Conservation (phyloP, 2,888 invertebrate genomes). For the Ormyrus rosae region DNA sequence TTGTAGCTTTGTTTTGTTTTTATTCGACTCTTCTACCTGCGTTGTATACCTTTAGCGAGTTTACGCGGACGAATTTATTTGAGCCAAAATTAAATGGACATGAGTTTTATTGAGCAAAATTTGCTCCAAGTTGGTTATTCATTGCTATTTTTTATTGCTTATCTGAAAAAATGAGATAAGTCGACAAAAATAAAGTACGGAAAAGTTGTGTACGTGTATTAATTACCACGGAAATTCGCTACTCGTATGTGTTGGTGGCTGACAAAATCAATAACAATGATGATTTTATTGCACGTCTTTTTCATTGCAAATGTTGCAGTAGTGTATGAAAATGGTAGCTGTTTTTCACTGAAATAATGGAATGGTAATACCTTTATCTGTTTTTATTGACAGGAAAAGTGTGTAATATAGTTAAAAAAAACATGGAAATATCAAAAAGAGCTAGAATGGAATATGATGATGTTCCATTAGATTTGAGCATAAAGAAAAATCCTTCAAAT, state of each 20-base stretch:
- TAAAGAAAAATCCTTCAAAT: conserved; percentile 56
- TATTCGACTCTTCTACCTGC: conserved; percentile 39
- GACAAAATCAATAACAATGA: conserved; percentile 59
- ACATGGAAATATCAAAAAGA: conserved; percentile 60
- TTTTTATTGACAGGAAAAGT: conserved; percentile 52
- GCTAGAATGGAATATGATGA: conserved; percentile 62
- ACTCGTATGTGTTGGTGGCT: conserved; percentile 43
- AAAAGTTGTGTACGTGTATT: conserved; percentile 30
- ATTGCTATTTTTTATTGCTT: too few relatives aligned
- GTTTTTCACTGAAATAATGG: neutral
- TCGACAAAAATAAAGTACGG: conserved; percentile 28
- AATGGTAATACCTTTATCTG: conserved; percentile 39
- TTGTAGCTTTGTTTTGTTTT: conserved; percentile 49
- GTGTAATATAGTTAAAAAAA: conserved; percentile 46
- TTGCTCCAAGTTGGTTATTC: too few relatives aligned
- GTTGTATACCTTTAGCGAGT: conserved; percentile 49
- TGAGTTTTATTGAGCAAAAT: too few relatives aligned
- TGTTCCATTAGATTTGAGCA: conserved; percentile 63
- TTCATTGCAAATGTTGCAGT: conserved; percentile 38
- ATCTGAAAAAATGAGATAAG: neutral
- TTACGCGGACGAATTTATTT: conserved; percentile 21
- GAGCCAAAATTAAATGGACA: neutral
- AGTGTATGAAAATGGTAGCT: neutral
- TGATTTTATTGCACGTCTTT: conserved; percentile 50
- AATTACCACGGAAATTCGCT: conserved; percentile 52